Percentiles rank a stretch among this genome's conserved stretches.
Evolutionary conservation across 2,888 invertebrate genomes (phyloP).

Genomic region (Lasioglossum oenotherae): DNA sequence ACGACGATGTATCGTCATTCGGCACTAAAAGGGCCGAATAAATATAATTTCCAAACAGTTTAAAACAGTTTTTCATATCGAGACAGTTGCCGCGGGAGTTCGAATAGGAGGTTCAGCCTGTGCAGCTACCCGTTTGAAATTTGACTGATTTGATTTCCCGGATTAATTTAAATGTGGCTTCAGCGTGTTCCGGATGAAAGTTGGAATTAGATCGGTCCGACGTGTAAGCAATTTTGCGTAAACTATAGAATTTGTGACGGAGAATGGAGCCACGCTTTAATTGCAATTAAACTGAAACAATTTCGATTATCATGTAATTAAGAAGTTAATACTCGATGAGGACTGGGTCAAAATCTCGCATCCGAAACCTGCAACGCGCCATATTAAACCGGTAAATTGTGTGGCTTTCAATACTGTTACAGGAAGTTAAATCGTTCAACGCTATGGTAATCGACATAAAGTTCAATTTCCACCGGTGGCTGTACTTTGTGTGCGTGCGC

Average conservation of each 20-base stretch:
- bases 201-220: conserved; percentile 28
- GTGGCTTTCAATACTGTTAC: not conserved
- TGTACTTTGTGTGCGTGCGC: not conserved
- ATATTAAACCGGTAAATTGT: not conserved
- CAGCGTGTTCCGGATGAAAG: conserved; percentile 8
- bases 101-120: not conserved
- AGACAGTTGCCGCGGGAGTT: not conserved
- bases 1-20: too few species aligned
- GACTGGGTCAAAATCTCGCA: not conserved
- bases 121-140: not conserved
- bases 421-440: conserved; percentile 1
- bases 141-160: not conserved
- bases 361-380: not conserved
- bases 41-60: not conserved
- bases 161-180: conserved; percentile 1
- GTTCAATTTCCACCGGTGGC: not conserved
- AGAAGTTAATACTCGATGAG: not conserved
- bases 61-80: not conserved
- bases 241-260: conserved; percentile 24
- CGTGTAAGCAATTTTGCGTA: conserved; percentile 20
- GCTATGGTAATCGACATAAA: not conserved
- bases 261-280: conserved; percentile 15
- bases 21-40: too few species aligned
- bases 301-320: conserved; percentile 29
- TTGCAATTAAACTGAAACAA: conserved; percentile 32